Evolutionary conservation across 2,113 vertebrate genomes (phyloP).

Genomic region (Hippocampus mohnikei): DNA sequence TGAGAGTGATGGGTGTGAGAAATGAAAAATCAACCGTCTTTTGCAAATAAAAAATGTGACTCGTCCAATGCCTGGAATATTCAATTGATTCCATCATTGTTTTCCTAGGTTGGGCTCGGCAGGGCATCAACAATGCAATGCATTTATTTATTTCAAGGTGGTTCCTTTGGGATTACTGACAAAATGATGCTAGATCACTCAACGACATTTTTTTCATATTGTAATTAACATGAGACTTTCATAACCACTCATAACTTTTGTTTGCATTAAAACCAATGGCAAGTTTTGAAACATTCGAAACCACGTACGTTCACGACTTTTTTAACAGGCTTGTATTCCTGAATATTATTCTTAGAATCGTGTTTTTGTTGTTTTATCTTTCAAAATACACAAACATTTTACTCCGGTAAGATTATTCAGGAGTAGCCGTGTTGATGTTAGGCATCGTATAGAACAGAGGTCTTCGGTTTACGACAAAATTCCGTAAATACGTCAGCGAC

Average conservation of each 20-base stretch:
- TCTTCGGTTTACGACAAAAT: background rate
- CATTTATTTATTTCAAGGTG: no score
- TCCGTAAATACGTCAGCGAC: background rate
- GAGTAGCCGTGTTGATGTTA: background rate
- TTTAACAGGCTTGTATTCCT: no score
- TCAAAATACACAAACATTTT: no score
- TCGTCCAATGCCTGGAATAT: background rate
- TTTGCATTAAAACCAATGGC: background rate
- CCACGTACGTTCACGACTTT: no score
- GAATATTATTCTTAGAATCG: no score
- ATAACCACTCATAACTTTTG: background rate
- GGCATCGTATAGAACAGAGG: background rate
- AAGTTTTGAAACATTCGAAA: no score
- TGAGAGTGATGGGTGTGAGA: background rate
- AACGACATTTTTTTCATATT: background rate
- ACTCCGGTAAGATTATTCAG: no score
- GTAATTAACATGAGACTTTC: background rate
- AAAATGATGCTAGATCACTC: background rate
- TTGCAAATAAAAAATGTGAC: background rate
- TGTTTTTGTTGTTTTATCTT: no score
- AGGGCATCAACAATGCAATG: no score
- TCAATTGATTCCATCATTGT: background rate
- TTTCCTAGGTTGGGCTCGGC: background rate
- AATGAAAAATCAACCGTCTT: background rate
- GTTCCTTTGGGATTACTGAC: no score